A percentile compares a stretch with the other conserved stretches of the same genome.
Evolutionary conservation across 2,888 invertebrate genomes (phyloP).

Genomic region (Trachelus troglodyta): DNA sequence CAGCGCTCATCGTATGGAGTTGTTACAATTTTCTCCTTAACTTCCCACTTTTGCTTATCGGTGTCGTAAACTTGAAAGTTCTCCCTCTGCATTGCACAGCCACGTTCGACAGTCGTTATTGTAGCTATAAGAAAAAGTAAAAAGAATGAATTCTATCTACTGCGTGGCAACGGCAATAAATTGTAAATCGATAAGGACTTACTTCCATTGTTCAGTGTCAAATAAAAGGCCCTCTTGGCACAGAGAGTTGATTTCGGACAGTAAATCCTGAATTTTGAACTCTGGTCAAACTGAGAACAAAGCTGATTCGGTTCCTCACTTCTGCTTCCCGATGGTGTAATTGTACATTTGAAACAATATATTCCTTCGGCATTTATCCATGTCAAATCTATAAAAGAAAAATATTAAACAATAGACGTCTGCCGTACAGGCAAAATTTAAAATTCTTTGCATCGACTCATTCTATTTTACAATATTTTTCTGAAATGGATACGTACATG

Average conservation of each 20-base stretch:
- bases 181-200: slow-evolving; percentile 46
- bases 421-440: slow-evolving; percentile 23
- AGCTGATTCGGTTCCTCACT: slow-evolving; percentile 74
- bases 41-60: slow-evolving; percentile 72
- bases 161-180: slow-evolving; percentile 15
- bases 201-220: slow-evolving; percentile 75
- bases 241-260: slow-evolving; percentile 89
- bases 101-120: slow-evolving; percentile 72
- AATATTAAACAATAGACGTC: slow-evolving; percentile 7
- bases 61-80: slow-evolving; percentile 73
- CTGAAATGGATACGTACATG: not conserved
- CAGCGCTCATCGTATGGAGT: slow-evolving; percentile 79
- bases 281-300: slow-evolving; percentile 82
- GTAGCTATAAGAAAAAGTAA: slow-evolving; percentile 67
- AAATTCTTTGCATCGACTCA: not conserved
- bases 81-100: slow-evolving; percentile 81
- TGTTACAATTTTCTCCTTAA: slow-evolving; percentile 74
- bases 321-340: slow-evolving; percentile 71
- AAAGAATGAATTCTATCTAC: slow-evolving; percentile 7
- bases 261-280: slow-evolving; percentile 76
- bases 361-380: slow-evolving; percentile 66
- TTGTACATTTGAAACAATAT: slow-evolving; percentile 81
- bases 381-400: slow-evolving; percentile 49
- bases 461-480: not conserved
- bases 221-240: slow-evolving; percentile 74